Base-by-base conservation (phyloP, 1,140 invertebrate species). In the Calycopis cecrops region DNA sequence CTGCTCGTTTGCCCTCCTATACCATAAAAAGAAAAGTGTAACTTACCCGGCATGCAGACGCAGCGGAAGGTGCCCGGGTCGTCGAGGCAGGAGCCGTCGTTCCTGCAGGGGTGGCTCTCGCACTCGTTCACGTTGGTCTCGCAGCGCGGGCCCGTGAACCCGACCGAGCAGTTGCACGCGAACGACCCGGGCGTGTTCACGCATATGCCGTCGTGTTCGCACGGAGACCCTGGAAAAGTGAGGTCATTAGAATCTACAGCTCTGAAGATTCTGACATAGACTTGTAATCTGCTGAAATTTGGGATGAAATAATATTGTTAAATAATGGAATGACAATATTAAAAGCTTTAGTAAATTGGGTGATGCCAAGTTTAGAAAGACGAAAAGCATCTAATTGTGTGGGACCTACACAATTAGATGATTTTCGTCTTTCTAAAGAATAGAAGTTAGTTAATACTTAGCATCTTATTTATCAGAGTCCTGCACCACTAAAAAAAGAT, bases 31-130 rank as follows among this genome's bases (percentile, higher is more conserved):
- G 35, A 35, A 9, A 10, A 33, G 10, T 12, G 38, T 9, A 9
- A 81, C 92, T 92, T 91, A 98, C 97, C 97, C 79, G 97, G 96
- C 97, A 99, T 98, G 82, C 97, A 99, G 71, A 98, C 95, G 73
- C 96, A 98, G 63, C 96, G 89, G 88, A 97, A 98, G 4, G 95
- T 97, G 4, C 96, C 96, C n/a, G 96, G 94, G 88, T 98, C 96
- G 71, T 98, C 96, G 52, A 98, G 88, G 72, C 96, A 98, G 44
- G 96, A 97, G 48, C 96, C 96, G 67, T 97, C 95, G 79, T 98
- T 98, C 69, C 96, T 93, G 84, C 97, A 98, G 0, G 97, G 97
- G 85, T 96, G 96, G 3, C 95, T 96, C 78, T 97, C 96, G 82
- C 96, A 98, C 77, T 99, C 97, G 83, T 98, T 98, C 60, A 97